Percentiles rank a stretch among this genome's conserved stretches.
Evolutionary conservation across 2,797 vertebrate species (phyloP).

Genomic region (Serranus cabrilla): DNA sequence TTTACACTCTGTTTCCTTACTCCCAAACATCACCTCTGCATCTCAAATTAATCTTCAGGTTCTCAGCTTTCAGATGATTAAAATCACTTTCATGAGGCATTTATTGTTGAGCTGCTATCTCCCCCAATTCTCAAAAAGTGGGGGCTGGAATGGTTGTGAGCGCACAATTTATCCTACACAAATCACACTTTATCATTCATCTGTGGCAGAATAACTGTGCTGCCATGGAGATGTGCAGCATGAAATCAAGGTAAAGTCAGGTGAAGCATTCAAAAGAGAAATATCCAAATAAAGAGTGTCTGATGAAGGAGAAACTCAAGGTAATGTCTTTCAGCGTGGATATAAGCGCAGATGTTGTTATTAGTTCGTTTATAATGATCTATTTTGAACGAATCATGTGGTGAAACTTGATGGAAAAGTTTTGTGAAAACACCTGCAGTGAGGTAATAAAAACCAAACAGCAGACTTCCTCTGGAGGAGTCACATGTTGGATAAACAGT

Average conservation of each 20-base stretch:
- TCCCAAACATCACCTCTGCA: no score
- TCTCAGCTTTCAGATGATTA: no score
- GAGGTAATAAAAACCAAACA: conserved; percentile 10
- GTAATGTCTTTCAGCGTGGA: background rate
- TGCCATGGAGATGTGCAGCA: background rate
- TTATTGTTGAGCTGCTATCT: no score
- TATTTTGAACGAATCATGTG: background rate
- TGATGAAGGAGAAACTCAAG: background rate
- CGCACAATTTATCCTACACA: background rate
- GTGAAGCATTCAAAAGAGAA: background rate
- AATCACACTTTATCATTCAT: background rate
- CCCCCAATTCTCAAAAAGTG: no score
- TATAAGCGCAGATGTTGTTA: background rate
- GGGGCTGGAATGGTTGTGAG: no score
- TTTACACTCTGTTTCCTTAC: no score
- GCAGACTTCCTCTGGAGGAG: conserved; percentile 8
- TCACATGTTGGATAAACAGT: conserved; percentile 36
- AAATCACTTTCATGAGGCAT: no score
- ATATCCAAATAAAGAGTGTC: background rate
- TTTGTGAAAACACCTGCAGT: conserved; percentile 17
- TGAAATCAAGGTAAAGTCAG: background rate
- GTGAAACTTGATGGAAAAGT: background rate
- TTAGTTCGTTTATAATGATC: background rate
- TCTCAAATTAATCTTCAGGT: no score
- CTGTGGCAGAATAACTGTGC: no score